These are phyloP conservation scores for Lordiphosa clarofinis DNA, from an alignment of 1,140 invertebrate genomes.

Conservation along the genomic window DNA sequence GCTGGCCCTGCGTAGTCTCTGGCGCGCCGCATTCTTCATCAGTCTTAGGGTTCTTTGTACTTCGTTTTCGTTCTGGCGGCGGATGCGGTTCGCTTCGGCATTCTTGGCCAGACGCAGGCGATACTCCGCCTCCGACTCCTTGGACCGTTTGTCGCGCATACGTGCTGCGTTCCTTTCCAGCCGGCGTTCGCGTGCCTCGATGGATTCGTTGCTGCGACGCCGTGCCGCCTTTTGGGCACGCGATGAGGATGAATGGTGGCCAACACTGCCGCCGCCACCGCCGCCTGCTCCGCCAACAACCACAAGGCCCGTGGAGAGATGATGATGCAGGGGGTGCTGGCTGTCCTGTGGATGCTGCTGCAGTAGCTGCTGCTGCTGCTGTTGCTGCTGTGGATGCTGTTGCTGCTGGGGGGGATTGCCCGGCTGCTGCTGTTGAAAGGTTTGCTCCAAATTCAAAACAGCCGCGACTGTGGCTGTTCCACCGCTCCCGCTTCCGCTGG, in stretches of 20 bases:
- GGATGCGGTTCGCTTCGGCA: slow-evolving; percentile 77
- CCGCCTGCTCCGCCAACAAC: slow-evolving; percentile 36
- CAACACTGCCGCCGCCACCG: slow-evolving; percentile 12
- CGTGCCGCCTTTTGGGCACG: slow-evolving; percentile 69
- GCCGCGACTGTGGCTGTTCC: slow-evolving; percentile 23
- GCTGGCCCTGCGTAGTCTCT: slow-evolving; percentile 73
- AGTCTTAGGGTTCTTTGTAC: slow-evolving; percentile 80
- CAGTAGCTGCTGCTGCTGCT: slow-evolving; percentile 48
- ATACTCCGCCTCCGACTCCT: slow-evolving; percentile 74
- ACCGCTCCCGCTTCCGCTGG: slow-evolving; percentile 20
- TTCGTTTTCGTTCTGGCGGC: slow-evolving; percentile 78
- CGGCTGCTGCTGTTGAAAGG: slow-evolving; percentile 42
- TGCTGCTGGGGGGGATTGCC: slow-evolving; percentile 44
- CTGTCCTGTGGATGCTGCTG: slow-evolving; percentile 13
- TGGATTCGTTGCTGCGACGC: slow-evolving; percentile 75
- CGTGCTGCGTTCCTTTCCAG: slow-evolving; percentile 75
- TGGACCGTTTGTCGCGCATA: slow-evolving; percentile 74
- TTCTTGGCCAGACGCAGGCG: slow-evolving; percentile 75
- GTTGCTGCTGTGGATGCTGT: slow-evolving; percentile 26
- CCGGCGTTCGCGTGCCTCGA: slow-evolving; percentile 67
- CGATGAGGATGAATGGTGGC: slow-evolving; percentile 48
- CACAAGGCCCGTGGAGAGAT: slow-evolving; percentile 62
- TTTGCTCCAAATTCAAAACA: slow-evolving; percentile 50
- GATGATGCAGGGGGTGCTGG: slow-evolving; percentile 65
- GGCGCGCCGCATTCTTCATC: slow-evolving; percentile 79